Base-by-base conservation (phyloP, 2,113 vertebrate genomes). In the Australoheros scitulus region DNA sequence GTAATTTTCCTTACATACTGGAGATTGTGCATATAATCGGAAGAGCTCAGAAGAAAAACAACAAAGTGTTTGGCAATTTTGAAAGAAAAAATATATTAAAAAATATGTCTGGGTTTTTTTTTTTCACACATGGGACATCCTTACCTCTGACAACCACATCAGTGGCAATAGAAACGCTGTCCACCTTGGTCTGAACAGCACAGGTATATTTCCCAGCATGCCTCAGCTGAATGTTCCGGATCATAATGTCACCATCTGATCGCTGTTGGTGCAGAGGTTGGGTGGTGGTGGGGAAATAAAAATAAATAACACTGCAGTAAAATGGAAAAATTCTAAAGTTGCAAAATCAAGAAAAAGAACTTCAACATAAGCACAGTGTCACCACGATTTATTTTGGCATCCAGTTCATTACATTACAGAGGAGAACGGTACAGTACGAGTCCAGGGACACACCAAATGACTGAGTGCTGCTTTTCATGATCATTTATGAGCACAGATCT, bases 171-270 rank as follows among this genome's bases (percentile, higher is more conserved):
- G 97, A 97, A 81, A 97, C 96, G 2, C 96, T 97, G 95, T 99
- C 98, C 24, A 97, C 97, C 87, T 97, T 96, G 3, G 98, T 98
- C 95, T 99, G 97, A 80, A 97, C 97, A 64, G 96, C 96, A 94
- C 98, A 99, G 2, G 97, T 97, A 0, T 99, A 99, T 92, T 97
- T 97, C 89, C 98, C 98, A 76, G 98, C 97, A 92, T 99, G 98
- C 94, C 95, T 93, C 93, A 99, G 95, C 76, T 98, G 97, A 93
- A 99, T 98, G 95, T 98, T 99, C 61, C 98, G 97, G 93, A 99
- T 98, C 98, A 99, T 99, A 91, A 99, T 96, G 96, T 99, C 98
- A 82, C 97, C 97, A 86, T 97, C 97, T 26, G 97, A 98, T 1
- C 96, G 95, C 97, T 98, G 96, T 47, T 93, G n/a, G 41, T 70